Evolutionary conservation across 2,888 invertebrate species (phyloP).

Genomic region (Himalopsyche anomala): DNA sequence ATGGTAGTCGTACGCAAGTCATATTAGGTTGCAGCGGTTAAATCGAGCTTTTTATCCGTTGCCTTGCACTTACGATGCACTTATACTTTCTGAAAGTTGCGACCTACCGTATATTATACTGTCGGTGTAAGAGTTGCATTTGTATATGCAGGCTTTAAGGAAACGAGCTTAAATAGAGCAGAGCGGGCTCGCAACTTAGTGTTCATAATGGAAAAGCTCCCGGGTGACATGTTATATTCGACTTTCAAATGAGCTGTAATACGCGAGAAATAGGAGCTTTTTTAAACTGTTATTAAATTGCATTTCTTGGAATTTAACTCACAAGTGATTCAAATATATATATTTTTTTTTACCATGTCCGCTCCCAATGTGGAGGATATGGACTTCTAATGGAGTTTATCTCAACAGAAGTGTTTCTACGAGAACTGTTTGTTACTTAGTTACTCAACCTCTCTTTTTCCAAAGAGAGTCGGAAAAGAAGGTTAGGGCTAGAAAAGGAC

Average conservation of each 20-base stretch:
- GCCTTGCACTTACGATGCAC: constrained; percentile 55
- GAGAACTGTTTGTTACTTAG: too few species aligned
- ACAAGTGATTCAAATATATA: too few species aligned
- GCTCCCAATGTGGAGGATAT: too few species aligned
- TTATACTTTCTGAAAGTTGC: constrained; percentile 37
- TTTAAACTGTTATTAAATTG: too few species aligned
- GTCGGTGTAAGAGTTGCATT: constrained; percentile 50
- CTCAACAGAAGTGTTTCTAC: too few species aligned
- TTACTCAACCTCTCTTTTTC: too few species aligned
- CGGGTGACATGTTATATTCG: constrained; percentile 44
- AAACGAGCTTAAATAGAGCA: constrained; percentile 50
- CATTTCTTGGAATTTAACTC: too few species aligned
- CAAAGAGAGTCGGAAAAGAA: too few species aligned
- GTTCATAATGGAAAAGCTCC: constrained; percentile 48
- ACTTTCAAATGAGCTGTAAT: constrained; percentile 2
- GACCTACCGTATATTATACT: constrained; percentile 31
- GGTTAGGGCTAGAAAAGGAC: too few species aligned
- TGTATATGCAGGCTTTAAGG: constrained; percentile 51
- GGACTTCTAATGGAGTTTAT: too few species aligned
- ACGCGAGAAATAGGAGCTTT: background rate
- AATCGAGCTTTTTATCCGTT: constrained; percentile 62
- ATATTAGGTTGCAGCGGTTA: constrained; percentile 56
- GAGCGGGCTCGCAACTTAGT: constrained; percentile 40
- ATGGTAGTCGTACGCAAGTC: constrained; percentile 49
- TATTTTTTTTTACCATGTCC: too few species aligned